Base-by-base conservation (phyloP, 1,140 invertebrate genomes). In the Euschistus heros region DNA sequence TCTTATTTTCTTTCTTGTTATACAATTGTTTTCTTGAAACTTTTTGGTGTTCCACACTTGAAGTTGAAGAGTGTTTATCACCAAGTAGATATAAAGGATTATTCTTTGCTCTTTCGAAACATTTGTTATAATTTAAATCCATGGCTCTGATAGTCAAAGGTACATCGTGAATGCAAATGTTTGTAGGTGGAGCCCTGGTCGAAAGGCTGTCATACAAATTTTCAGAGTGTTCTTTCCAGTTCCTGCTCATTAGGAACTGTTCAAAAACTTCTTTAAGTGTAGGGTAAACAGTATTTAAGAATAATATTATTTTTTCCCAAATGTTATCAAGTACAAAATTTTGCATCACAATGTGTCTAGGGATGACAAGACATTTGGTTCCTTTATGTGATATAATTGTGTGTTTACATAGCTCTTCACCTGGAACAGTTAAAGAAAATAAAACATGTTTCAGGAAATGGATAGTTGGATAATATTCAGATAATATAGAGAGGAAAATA, bases 281-380 rank as follows among this genome's bases (percentile, higher is more conserved):
- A 5, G 64, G 64, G 22, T 61, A 66, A 22, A 47, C 59, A 57
- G 59, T 66, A 22, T 66, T 30, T 13, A 66, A 18, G 33, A 66
- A 66, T 8, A 66, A 26, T 30, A 66, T 66, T 6, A 66, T 66
- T 46, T 57, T 66, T 47, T 61, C 37, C 64, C 64, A 66, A n/a
- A 66, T 61, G 44, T 61, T 66, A 50, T 66, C 57, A 2, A 57
- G 57, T 14, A 57, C 24, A 27, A 42, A 66, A 44, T 66, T 30
- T 61, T 66, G 64, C 18, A 55, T 26, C 60, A 66, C 42, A 15
- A 66, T 66, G 27, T 61, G 55, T n/a, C 59, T 60, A 0, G 64
- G 64, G 13, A 66, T 30, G 24, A 66, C 26, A 2, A 66, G 52
- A 59, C 64, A 66, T 24, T 66, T 66, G 24, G 59, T 42, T 17